These are phyloP conservation scores for Sycophila texana DNA, from an alignment of 2,888 invertebrate species.

Conservation along the genomic window DNA sequence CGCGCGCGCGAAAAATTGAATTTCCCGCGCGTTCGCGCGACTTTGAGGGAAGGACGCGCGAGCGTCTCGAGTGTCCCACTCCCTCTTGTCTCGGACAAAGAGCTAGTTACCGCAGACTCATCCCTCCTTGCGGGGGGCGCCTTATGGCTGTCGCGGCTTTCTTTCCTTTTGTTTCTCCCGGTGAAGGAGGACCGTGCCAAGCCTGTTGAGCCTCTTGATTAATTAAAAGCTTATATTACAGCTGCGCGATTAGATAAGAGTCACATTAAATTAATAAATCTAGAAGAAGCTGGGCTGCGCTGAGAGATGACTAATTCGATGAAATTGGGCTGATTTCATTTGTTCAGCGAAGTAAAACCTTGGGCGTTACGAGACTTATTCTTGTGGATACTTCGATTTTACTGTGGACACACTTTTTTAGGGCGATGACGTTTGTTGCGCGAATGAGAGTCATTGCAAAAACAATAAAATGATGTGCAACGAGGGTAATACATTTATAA, in stretches of 20 bases:
- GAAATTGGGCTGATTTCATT: too few species aligned
- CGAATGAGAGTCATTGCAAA: too few species aligned
- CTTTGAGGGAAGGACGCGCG: constrained; percentile 1
- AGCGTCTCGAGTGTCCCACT: not conserved
- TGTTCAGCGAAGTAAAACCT: too few species aligned
- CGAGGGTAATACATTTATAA: not conserved
- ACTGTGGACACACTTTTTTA: too few species aligned
- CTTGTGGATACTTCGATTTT: too few species aligned
- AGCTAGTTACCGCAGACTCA: constrained; percentile 13
- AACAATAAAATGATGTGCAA: not conserved
- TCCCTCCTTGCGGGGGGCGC: not conserved
- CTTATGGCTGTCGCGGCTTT: not conserved
- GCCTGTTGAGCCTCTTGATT: constrained; percentile 19
- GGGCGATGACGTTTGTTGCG: too few species aligned
- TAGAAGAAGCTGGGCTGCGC: too few species aligned
- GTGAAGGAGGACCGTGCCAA: not conserved
- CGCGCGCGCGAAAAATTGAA: constrained; percentile 47
- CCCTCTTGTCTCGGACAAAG: constrained; percentile 2
- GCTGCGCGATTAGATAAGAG: too few species aligned
- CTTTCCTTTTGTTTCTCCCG: not conserved
- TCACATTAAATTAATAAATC: too few species aligned
- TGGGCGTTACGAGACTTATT: too few species aligned
- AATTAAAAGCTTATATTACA: not conserved
- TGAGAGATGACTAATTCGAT: too few species aligned
- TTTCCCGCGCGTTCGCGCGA: constrained; percentile 14